These are phyloP conservation scores for Thunnus thynnus DNA, from an alignment of 2,113 vertebrate genomes.

Conservation along the genomic window DNA sequence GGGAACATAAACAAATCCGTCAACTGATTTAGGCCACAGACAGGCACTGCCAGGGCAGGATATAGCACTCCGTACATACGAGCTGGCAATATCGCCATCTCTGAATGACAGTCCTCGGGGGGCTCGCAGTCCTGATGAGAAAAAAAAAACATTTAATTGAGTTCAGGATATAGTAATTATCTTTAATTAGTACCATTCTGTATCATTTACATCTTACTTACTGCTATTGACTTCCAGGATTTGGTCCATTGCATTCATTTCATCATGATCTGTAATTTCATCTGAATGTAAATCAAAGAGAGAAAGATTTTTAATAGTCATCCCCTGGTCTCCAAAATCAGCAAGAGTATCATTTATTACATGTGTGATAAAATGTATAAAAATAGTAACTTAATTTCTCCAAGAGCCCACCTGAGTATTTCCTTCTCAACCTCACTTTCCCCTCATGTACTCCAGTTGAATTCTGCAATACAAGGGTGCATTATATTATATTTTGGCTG, in stretches of 20 bases:
- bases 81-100: constrained; percentile 78
- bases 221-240: constrained; percentile 81
- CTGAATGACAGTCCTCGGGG: constrained; percentile 70
- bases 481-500: neutral
- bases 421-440: constrained; percentile 76
- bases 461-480: constrained; percentile 72
- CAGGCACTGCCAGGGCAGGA: constrained; percentile 77
- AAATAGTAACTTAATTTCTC: neutral
- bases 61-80: constrained; percentile 72
- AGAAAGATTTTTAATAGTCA: neutral
- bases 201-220: constrained; percentile 62
- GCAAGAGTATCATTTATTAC: neutral
- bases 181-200: neutral
- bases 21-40: constrained; percentile 81
- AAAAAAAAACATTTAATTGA: neutral
- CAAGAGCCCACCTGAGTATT: constrained; percentile 74
- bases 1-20: constrained; percentile 82
- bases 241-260: constrained; percentile 84
- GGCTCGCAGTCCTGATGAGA: constrained; percentile 57
- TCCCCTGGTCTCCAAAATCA: neutral
- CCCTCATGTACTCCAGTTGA: constrained; percentile 69
- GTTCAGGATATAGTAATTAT: neutral
- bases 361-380: neutral
- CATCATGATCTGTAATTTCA: constrained; percentile 63
- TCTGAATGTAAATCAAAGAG: constrained; percentile 49